These are phyloP conservation scores for Zeuzera pyrina DNA, from an alignment of 2,888 invertebrate genomes.

Conservation along the genomic window DNA sequence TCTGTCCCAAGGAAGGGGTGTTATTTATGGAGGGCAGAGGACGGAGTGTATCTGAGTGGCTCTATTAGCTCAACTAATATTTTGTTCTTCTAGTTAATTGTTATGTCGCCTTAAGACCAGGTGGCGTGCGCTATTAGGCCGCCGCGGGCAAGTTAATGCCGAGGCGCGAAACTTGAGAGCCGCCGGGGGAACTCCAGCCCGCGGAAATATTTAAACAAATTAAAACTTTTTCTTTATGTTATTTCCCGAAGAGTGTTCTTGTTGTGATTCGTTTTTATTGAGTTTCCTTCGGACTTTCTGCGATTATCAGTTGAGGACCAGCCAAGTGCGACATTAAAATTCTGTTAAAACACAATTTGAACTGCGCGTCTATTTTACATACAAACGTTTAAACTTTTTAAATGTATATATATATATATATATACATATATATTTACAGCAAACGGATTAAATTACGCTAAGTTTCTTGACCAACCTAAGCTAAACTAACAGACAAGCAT, in stretches of 20 bases:
- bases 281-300: conserved; percentile 8
- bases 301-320: not conserved
- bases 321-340: not conserved
- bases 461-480: conserved; percentile 5
- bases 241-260: conserved; percentile 45
- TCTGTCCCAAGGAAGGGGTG: conserved; percentile 50
- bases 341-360: too few relatives aligned
- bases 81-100: conserved; percentile 68
- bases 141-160: conserved; percentile 51
- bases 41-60: conserved; percentile 58
- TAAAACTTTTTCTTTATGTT: conserved; percentile 63
- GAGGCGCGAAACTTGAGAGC: conserved; percentile 52
- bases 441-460: too few relatives aligned
- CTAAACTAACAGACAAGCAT: conserved; percentile 23
- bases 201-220: conserved; percentile 69
- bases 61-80: conserved; percentile 69
- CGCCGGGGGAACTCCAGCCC: conserved; percentile 37
- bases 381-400: too few relatives aligned
- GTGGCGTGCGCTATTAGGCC: conserved; percentile 64
- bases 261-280: conserved; percentile 49
- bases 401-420: too few relatives aligned
- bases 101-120: conserved; percentile 69
- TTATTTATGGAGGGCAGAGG: conserved; percentile 62
- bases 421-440: too few relatives aligned
- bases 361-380: too few relatives aligned